phyloP scores from a whole-genome alignment of 1,140 invertebrate species.

The Chelonus insularis region DNA sequence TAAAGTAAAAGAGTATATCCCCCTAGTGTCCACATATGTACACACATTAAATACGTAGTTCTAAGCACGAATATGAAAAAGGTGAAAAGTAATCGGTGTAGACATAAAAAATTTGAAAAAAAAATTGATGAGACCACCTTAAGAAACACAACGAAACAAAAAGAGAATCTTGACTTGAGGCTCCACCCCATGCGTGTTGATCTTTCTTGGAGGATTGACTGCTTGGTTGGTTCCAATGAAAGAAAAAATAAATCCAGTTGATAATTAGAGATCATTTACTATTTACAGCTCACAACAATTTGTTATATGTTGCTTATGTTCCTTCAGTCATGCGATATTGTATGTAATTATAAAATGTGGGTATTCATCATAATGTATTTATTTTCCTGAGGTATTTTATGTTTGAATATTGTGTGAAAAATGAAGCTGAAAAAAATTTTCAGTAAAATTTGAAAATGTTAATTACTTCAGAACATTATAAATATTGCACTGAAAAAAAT shows the following conservation, averaged over 20 bases:
- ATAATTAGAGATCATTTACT: constrained; percentile 12
- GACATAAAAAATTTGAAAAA: background rate
- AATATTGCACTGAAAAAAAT: too few species aligned
- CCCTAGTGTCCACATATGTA: background rate
- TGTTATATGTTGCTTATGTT: background rate
- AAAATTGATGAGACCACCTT: background rate
- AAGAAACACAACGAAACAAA: background rate
- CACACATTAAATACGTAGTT: background rate
- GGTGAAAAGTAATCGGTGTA: constrained; percentile 1
- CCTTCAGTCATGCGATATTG: constrained; percentile 4
- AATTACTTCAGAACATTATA: too few species aligned
- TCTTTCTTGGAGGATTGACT: background rate
- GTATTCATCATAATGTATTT: too few species aligned
- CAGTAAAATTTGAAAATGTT: background rate
- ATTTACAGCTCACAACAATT: background rate
- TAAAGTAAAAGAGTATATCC: background rate
- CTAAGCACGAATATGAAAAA: background rate
- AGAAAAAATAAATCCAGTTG: background rate
- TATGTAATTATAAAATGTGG: too few species aligned
- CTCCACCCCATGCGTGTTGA: background rate
- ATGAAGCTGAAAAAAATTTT: too few species aligned
- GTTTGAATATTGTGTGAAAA: too few species aligned
- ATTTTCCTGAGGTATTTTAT: too few species aligned
- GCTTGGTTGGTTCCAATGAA: background rate
- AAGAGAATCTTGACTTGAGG: background rate